These are phyloP conservation scores for Blera fallax DNA, from an alignment of 2,888 invertebrate species.

Conservation along the genomic window DNA sequence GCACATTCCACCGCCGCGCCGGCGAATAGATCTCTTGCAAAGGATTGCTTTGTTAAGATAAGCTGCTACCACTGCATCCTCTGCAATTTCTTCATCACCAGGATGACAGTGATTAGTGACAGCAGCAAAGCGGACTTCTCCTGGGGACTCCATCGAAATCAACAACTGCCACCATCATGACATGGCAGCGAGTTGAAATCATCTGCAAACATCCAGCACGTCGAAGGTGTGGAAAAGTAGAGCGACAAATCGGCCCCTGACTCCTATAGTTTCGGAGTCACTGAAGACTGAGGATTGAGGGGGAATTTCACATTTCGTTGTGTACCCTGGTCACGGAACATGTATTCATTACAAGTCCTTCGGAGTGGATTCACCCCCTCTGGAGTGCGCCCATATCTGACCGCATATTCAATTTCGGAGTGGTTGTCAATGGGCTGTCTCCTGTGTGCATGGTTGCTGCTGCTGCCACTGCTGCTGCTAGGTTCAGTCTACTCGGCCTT, in stretches of 20 bases:
- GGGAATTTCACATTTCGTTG: conserved; percentile 38
- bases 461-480: not conserved
- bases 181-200: conserved; percentile 34
- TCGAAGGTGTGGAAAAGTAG: conserved; percentile 45
- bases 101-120: conserved; percentile 64
- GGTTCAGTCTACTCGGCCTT: not conserved
- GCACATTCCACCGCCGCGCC: conserved; percentile 45
- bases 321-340: conserved; percentile 59
- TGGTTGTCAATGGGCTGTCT: conserved; percentile 51
- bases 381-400: conserved; percentile 17
- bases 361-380: conserved; percentile 27
- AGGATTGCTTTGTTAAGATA: conserved; percentile 31
- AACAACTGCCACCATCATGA: conserved; percentile 19
- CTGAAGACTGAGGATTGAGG: not conserved
- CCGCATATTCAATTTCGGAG: conserved; percentile 44
- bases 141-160: conserved; percentile 11
- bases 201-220: conserved; percentile 48
- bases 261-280: not conserved
- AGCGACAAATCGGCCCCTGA: conserved; percentile 25
- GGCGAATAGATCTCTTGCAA: conserved; percentile 31
- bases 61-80: conserved; percentile 19
- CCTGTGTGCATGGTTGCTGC: conserved; percentile 6
- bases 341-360: conserved; percentile 62
- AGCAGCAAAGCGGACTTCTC: conserved; percentile 13
- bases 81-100: conserved; percentile 42